Percentiles rank a stretch among this genome's conserved stretches.
phyloP scores from a whole-genome alignment of 2,113 vertebrate genomes.

The Diadophis punctatus region DNA sequence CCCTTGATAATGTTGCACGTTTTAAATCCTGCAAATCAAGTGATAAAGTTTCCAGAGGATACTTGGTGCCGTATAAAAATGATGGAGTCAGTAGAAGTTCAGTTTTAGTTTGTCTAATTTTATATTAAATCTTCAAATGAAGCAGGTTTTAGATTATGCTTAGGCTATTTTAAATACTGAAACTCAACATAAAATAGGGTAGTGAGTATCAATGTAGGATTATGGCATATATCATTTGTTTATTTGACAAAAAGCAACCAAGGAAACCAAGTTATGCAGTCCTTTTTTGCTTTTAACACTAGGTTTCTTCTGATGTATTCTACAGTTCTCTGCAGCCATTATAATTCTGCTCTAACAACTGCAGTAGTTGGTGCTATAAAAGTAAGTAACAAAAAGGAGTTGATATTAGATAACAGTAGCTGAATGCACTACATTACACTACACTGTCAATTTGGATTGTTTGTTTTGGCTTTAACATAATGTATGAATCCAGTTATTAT shows the following conservation, averaged over 20 bases:
- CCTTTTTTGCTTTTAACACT: conserved; percentile 22
- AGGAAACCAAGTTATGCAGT: conserved; percentile 8
- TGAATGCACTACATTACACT: not conserved
- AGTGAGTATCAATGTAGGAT: not conserved
- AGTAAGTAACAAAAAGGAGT: conserved; percentile 62
- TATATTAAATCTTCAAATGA: not conserved
- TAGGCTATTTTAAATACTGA: not conserved
- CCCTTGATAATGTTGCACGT: not conserved
- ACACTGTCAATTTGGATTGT: not conserved
- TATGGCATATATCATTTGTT: not conserved
- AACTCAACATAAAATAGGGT: not conserved
- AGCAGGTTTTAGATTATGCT: not conserved
- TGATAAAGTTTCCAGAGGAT: not conserved
- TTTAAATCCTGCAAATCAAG: not conserved
- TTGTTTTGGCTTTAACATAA: not conserved
- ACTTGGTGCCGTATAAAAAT: no score
- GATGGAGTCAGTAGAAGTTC: not conserved
- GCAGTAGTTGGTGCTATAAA: conserved; percentile 88
- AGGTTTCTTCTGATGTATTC: conserved; percentile 92
- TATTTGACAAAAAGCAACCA: not conserved
- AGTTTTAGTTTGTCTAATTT: not conserved
- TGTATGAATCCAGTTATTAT: not conserved
- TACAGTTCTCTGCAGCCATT: conserved; percentile 85
- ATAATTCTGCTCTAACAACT: conserved; percentile 88
- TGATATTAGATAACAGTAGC: not conserved